Evolutionary conservation across 2,888 invertebrate species (phyloP), one percentile per base, ranked within the genome.

Genomic region (Mongoloraphidia duomilia): DNA sequence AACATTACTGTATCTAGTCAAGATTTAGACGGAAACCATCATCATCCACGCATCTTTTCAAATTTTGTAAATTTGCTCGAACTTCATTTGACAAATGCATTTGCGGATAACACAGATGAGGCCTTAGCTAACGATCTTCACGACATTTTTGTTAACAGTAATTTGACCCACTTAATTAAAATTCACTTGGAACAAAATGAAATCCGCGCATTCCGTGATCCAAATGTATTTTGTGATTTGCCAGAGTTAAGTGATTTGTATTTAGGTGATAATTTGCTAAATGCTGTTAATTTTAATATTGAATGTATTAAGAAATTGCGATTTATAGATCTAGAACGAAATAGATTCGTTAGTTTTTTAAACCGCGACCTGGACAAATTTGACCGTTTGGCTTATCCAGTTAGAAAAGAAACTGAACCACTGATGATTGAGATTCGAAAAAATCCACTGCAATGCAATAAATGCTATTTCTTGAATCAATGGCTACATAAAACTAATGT

Each of bases 131-230:
- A 75, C 50, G 80, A 82, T 58, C 65, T 84, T n/a, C 80, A 81
- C 55, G 77, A 80, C 56, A 80, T 84, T 49, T 84, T 85, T 59
- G 74, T 77, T 8, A 78, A 80, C 55, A 79, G 82, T 55, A 78
- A 80, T 59, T 61, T 84, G 53, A 74, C 73, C 1, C 76, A 74
- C 52, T 63, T 86, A 54, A 74, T 75, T 53, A 84, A 84, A 59
- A 63, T 86, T 2, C 84, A 86, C 62, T 63, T 86, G 57, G 85
- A 85, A 58, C 82, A 84, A 57, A 86, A 86, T 61, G 81, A 84
- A 62, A 84, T 86, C 34, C 74, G 73, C 33, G 68, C 72, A 44
- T 82, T 84, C 55, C 70, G 70, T 51, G 80, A 82, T 60, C 68
- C 71, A 11, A 72, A 72, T 41, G 77, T 84, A 1, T 86, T 86